Evolutionary conservation across 2,113 vertebrate species (phyloP).

Genomic region (Brachyhypopomus gauderio): DNA sequence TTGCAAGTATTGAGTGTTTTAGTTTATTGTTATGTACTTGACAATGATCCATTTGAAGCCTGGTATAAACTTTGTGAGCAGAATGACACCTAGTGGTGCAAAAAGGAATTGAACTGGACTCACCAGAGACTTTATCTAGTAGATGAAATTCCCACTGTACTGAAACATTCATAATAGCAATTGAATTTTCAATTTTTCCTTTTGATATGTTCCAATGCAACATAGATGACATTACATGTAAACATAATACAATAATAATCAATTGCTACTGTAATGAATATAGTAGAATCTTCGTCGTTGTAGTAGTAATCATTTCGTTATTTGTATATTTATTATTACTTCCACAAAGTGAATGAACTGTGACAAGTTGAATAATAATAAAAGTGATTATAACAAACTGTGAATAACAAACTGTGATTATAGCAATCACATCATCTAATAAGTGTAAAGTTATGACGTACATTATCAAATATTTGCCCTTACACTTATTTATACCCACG

Average conservation of each 20-base stretch:
- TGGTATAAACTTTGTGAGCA: slow-evolving; percentile 44
- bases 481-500: not conserved
- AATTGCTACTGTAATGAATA: too few relatives aligned
- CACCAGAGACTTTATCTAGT: not conserved
- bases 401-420: not conserved
- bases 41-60: not conserved
- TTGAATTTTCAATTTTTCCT: not conserved
- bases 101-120: slow-evolving; percentile 27
- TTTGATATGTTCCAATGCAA: not conserved
- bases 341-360: too few relatives aligned
- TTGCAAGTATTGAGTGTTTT: not conserved
- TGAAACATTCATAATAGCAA: not conserved
- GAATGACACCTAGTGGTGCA: slow-evolving; percentile 69
- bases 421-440: not conserved
- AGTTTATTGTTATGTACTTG: not conserved
- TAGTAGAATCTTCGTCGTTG: not conserved
- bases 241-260: too few relatives aligned
- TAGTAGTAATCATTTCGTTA: too few relatives aligned
- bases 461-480: too few relatives aligned
- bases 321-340: too few relatives aligned
- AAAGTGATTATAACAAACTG: not conserved
- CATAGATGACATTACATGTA: too few relatives aligned
- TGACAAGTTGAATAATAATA: too few relatives aligned
- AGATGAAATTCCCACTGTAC: not conserved
- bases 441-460: too few relatives aligned